Conservation (phyloP, 2,797 vertebrate genomes). For the Stomatorhinus walkeri region DNA sequence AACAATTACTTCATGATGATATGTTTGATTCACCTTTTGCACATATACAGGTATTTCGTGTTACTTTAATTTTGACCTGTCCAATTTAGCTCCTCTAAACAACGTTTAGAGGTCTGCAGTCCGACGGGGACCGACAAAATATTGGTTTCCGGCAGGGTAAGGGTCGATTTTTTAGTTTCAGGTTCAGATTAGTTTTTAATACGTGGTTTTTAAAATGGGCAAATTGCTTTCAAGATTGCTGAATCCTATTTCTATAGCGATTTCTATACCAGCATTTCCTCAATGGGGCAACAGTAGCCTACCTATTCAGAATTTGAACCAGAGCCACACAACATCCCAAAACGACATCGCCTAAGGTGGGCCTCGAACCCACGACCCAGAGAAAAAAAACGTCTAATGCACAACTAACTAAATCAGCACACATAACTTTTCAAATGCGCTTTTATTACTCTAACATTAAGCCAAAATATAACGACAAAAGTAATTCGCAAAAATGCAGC, state of each 20-base stretch:
- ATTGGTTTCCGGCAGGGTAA: background rate
- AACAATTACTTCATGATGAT: background rate
- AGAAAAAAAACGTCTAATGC: background rate
- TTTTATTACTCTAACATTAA: background rate
- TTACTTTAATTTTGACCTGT: background rate
- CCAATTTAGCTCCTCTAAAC: background rate
- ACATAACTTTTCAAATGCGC: background rate
- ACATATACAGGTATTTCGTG: background rate
- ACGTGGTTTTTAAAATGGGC: background rate
- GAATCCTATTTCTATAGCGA: background rate
- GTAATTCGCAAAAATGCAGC: background rate
- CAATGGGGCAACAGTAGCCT: background rate
- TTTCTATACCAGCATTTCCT: background rate
- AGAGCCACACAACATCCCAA: background rate
- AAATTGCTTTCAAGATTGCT: background rate
- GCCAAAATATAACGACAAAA: background rate
- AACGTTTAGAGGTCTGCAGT: background rate
- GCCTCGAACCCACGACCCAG: background rate
- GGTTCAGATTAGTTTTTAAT: background rate
- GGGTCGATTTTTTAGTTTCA: background rate
- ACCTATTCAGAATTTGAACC: background rate
- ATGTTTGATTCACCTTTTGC: background rate
- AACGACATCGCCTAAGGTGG: background rate
- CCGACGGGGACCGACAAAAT: background rate
- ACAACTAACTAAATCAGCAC: background rate